Evolutionary conservation across 2,797 vertebrate genomes (phyloP).

Genomic region (Neomorphus geoffroyi): DNA sequence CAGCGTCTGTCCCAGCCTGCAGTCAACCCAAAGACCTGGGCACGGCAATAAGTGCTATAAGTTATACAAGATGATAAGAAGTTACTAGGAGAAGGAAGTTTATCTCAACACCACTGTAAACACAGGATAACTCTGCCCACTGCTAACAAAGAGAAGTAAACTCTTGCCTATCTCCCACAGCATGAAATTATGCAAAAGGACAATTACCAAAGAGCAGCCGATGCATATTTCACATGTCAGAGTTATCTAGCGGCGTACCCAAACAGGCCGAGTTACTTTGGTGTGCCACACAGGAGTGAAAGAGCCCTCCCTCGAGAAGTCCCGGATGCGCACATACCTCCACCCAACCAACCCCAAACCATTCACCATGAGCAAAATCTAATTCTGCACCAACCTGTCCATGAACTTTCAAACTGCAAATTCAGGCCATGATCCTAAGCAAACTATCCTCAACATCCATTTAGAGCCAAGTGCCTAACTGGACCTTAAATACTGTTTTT

Average conservation of each 20-base stretch:
- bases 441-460: not conserved
- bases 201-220: conserved; percentile 14
- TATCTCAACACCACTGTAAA: not conserved
- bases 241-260: not conserved
- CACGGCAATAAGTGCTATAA: not conserved
- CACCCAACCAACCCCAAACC: rapidly evolving
- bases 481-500: not conserved
- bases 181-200: not conserved
- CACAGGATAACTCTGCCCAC: rapidly evolving
- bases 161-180: not conserved
- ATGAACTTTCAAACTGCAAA: not conserved
- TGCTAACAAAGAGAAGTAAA: not conserved
- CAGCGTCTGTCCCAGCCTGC: not conserved
- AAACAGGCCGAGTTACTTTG: not conserved
- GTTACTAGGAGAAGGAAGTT: not conserved
- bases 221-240: not conserved
- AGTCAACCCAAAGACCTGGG: not conserved
- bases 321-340: rapidly evolving
- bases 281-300: rapidly evolving
- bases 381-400: not conserved
- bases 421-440: not conserved
- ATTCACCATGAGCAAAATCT: rapidly evolving
- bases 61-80: not conserved
- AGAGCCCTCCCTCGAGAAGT: not conserved
- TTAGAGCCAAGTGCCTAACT: not conserved